phyloP scores from a whole-genome alignment of 2,113 vertebrate genomes.

The Gobio gobio region DNA sequence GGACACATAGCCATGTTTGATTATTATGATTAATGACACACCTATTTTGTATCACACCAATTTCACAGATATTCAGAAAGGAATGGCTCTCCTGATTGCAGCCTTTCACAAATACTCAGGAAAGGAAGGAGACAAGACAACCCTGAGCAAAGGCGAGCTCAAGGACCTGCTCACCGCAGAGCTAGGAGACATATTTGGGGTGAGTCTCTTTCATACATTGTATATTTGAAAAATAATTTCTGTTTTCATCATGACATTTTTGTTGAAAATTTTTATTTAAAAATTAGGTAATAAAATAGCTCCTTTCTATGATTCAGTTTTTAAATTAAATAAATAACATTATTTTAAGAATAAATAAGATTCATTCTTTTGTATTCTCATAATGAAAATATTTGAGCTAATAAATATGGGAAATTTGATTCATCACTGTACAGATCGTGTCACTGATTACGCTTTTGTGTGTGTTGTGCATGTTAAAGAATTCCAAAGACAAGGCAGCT shows the following conservation, averaged over 20 bases:
- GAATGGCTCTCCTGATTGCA: conserved; percentile 77
- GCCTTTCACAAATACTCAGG: conserved; percentile 83
- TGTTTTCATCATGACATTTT: neutral
- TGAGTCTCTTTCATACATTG: conserved; percentile 62
- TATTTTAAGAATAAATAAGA: neutral
- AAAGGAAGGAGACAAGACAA: conserved; percentile 83
- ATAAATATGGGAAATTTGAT: neutral
- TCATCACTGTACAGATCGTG: neutral
- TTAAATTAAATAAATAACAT: neutral
- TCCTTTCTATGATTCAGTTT: neutral
- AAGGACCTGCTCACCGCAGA: conserved; percentile 82
- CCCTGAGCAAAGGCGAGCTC: conserved; percentile 85
- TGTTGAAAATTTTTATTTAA: neutral
- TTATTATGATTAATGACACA: neutral
- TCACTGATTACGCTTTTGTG: neutral
- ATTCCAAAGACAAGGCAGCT: conserved; percentile 41
- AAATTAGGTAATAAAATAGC: neutral
- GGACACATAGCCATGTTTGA: neutral
- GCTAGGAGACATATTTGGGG: conserved; percentile 75
- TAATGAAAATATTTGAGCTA: neutral
- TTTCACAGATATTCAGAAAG: conserved; percentile 70
- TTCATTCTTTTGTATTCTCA: neutral
- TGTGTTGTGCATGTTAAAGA: conserved; percentile 55
- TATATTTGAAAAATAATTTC: neutral
- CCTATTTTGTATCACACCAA: conserved; percentile 51